phyloP scores from a whole-genome alignment of 1,140 invertebrate species.

The Globodera ellingtonae region DNA sequence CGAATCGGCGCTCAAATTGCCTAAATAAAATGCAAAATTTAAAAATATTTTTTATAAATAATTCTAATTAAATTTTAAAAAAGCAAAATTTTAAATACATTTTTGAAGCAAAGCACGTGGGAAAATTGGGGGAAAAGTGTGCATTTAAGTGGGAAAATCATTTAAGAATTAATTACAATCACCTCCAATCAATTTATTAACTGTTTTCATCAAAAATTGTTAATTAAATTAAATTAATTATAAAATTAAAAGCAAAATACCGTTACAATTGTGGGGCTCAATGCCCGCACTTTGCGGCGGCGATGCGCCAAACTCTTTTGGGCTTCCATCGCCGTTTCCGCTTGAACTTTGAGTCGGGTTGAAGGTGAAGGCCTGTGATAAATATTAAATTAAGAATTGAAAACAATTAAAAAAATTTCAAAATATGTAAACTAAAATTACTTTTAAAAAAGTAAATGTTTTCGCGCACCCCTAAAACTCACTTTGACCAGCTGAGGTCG shows the following conservation, averaged over 20 bases:
- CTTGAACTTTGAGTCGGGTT: slow-evolving; percentile 2
- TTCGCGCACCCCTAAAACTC: neutral
- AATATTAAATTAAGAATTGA: neutral
- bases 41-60: neutral
- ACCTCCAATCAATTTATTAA: too few species aligned
- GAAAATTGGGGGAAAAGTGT: neutral
- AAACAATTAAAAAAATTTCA: neutral
- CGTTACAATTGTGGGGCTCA: neutral
- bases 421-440: neutral
- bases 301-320: neutral
- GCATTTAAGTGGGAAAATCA: neutral
- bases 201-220: neutral
- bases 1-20: slow-evolving; percentile 1
- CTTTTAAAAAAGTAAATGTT: neutral
- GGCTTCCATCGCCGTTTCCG: neutral
- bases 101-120: neutral
- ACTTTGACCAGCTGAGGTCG: slow-evolving; percentile 1
- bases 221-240: neutral
- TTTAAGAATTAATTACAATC: too few species aligned
- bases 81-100: neutral
- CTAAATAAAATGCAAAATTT: neutral
- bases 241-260: neutral
- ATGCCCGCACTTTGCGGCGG: neutral
- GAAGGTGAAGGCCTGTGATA: neutral
- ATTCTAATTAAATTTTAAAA: neutral